phyloP scores from a whole-genome alignment of 2,888 invertebrate species.

The Papilio demoleus region DNA sequence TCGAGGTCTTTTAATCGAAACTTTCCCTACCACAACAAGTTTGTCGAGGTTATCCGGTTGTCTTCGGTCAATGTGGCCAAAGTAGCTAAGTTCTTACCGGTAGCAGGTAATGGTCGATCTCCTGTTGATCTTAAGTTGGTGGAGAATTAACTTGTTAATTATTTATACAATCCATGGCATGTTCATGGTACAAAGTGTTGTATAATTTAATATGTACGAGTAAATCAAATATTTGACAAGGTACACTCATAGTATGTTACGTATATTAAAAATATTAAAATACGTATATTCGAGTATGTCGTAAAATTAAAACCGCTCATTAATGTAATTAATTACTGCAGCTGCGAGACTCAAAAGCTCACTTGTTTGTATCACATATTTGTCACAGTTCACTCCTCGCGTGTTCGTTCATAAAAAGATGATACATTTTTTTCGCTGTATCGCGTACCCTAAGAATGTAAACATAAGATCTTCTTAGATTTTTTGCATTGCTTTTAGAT shows the following conservation, averaged over 20 bases:
- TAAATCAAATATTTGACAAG: background rate
- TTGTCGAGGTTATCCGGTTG: too few species aligned
- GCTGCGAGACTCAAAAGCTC: conserved; percentile 14
- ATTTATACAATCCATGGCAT: too few species aligned
- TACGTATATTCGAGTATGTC: background rate
- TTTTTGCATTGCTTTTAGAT: background rate
- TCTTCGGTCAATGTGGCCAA: too few species aligned
- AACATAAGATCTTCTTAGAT: background rate
- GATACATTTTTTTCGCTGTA: background rate
- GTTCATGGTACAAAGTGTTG: too few species aligned
- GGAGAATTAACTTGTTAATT: too few species aligned
- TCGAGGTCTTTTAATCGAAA: too few species aligned
- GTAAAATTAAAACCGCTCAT: background rate
- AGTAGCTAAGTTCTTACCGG: too few species aligned
- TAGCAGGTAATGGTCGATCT: too few species aligned
- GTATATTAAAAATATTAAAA: conserved; percentile 1
- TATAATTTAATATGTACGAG: background rate
- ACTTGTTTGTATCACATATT: conserved; percentile 10
- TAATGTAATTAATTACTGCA: conserved; percentile 10
- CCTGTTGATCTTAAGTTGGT: too few species aligned
- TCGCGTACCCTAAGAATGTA: background rate
- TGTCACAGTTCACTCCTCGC: background rate
- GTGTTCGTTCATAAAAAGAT: background rate
- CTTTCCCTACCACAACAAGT: too few species aligned
- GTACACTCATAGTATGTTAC: background rate